Evolutionary conservation across 2,797 vertebrate species (phyloP).

Genomic region (Mionectes olivaceus): DNA sequence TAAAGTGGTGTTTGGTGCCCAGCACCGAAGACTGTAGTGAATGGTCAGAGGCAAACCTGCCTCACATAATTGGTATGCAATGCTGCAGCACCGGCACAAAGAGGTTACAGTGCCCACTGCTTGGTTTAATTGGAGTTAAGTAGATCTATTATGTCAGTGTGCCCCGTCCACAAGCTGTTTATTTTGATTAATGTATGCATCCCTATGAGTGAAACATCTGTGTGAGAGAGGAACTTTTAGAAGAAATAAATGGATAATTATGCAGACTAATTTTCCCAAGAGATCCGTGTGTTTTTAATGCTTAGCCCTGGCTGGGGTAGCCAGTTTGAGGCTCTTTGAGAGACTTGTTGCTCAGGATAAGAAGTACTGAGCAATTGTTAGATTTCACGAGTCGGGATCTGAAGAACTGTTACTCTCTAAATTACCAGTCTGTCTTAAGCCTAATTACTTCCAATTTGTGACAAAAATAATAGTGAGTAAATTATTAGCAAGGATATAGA

Average conservation of each 20-base stretch:
- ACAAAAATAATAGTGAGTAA: not conserved
- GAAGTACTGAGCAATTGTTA: not conserved
- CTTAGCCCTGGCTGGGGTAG: not conserved
- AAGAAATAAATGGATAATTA: slow-evolving; percentile 7
- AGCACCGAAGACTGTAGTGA: not conserved
- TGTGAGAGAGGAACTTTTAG: not conserved
- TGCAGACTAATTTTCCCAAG: not conserved
- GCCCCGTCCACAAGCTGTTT: slow-evolving; percentile 55
- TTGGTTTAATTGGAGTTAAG: slow-evolving; percentile 75
- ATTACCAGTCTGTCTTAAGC: not conserved
- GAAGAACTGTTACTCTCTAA: not conserved
- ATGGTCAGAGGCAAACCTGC: not conserved
- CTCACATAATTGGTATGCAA: slow-evolving; percentile 46
- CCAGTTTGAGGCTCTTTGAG: not conserved
- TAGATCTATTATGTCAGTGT: slow-evolving; percentile 47
- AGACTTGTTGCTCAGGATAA: not conserved
- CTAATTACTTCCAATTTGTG: not conserved
- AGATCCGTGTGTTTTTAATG: not conserved
- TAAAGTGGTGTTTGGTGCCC: not conserved
- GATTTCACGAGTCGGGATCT: not conserved
- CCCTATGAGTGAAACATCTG: not conserved
- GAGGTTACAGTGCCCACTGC: slow-evolving; percentile 60
- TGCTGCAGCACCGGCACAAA: not conserved
- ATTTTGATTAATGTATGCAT: slow-evolving; percentile 70
- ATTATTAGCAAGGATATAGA: not conserved